Base-by-base conservation (phyloP, 2,113 vertebrate species). In the Ondatra zibethicus region DNA sequence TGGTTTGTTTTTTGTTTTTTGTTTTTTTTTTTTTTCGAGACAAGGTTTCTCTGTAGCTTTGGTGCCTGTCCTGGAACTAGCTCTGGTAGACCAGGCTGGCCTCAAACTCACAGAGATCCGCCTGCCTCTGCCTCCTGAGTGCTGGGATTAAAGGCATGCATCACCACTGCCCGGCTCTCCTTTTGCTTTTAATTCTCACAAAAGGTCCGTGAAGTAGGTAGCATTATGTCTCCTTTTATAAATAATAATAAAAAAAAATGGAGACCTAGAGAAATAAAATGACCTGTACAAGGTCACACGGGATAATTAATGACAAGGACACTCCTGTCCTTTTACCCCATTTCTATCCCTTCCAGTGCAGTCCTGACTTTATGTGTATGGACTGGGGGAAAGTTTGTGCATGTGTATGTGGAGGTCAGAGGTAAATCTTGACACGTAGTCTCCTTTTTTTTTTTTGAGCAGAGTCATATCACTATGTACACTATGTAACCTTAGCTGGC, bases 171-270 rank as follows among this genome's bases (percentile, higher is more conserved):
- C 58, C 1, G 58, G 19, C 58, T 65, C 47, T 50, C 78, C 21
- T 42, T 77, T 72, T 25, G 10, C 36, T 61, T 77, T 66, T 86
- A 91, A 70, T 58, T 80, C 55, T 80, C 81, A 82, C 39, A 94
- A 66, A 55, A 23, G 1, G 7, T 39, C 39, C 0, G 0, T 2
- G 29, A 92, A 81, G 72, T 61, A 65, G 70, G 27, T 58, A 80
- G 33, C 29, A 65, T 86, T 94, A 90, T 45, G 33, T 94, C 88
- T 92, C 93, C 55, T 91, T 89, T 95, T 93, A 89, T 89, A 88
- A 52, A 95, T 77, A 86, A 94, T n/a, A 58, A 58, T 19, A 52
- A 47, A 82, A 93, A 95, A 82, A 96, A 87, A 97, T 39, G n/a
- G 63, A 95, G 29, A 94, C 45, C 63, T 52, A 19, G 63, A 90